Base-by-base conservation (phyloP, 2,888 invertebrate species). In the Priocnemis perturbator region DNA sequence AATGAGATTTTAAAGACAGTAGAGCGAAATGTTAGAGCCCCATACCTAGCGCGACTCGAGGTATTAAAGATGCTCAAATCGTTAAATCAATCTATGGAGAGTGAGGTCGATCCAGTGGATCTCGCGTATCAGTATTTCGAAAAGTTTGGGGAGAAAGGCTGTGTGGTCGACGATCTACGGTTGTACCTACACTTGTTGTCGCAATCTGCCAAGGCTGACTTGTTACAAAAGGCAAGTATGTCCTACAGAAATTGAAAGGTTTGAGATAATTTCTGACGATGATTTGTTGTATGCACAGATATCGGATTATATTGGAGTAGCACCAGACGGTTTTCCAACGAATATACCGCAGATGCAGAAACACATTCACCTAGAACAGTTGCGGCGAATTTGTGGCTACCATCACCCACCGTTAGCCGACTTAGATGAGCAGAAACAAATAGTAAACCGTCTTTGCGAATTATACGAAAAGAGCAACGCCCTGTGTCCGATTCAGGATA, bases 121-220 rank as follows among this genome's bases (percentile, higher is more conserved):
- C 88, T 95, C 44, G 92, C 97, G 86, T 90, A 94, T 71, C 93
- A 95, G 80, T 98, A 97, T 90, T 95, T 96, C 77, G 86, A 91
- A 53, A 91, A 93, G 77, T 98, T 98, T 89, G 97, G 97, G 2
- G 93, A 95, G 81, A 97, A 97, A 85, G 93, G 95, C 0, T 97
- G 97, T 88, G 96, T 96, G 70, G 95, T 96, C 69, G 93, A 93
- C 9, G 98, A 98, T 87, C 90, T 98, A 60, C 92, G 93, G 71
- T 90, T 93, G 4, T 97, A 95, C 88, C 87, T 97, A 57, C 90
- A 92, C 53, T 91, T 95, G 79, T 90, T 97, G 74, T 92, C 95
- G 5, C 90, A 91, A 48, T 91, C 92, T 11, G 92, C 93, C 72
- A 91, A 93, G 72, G 90, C 91, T 71, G 91, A 91, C 55, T 89